phyloP scores from a whole-genome alignment of 2,797 vertebrate species.

The Cheirogaleus major region DNA sequence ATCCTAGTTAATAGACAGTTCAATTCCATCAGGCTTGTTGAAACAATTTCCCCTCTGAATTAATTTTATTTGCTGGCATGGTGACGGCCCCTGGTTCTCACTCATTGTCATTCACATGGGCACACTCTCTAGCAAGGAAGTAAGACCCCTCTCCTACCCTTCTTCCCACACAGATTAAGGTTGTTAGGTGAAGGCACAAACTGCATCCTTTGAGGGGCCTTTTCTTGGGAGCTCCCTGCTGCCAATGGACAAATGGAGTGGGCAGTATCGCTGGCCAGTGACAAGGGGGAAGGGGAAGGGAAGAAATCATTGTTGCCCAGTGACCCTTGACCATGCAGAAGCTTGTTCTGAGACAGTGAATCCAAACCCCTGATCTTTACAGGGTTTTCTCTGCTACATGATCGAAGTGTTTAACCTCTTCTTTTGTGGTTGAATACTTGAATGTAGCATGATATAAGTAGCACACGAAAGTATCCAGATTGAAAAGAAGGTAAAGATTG shows the following conservation, averaged over 20 bases:
- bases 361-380: background rate
- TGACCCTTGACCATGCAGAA: background rate
- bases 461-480: background rate
- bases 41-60: background rate
- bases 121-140: background rate
- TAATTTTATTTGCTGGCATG: background rate
- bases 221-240: background rate
- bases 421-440: background rate
- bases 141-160: background rate
- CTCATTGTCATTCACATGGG: background rate
- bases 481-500: background rate
- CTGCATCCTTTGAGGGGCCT: fast-evolving
- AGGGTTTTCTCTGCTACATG: background rate
- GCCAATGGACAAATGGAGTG: background rate
- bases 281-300: background rate
- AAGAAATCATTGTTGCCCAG: background rate
- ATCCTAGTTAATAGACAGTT: background rate
- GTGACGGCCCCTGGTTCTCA: background rate
- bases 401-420: background rate
- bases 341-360: background rate
- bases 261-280: background rate
- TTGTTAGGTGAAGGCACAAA: background rate
- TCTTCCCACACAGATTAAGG: background rate
- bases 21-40: background rate
- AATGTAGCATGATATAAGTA: background rate